Conservation (phyloP, 2,113 vertebrate species). For the Lepidothrix coronata region DNA sequence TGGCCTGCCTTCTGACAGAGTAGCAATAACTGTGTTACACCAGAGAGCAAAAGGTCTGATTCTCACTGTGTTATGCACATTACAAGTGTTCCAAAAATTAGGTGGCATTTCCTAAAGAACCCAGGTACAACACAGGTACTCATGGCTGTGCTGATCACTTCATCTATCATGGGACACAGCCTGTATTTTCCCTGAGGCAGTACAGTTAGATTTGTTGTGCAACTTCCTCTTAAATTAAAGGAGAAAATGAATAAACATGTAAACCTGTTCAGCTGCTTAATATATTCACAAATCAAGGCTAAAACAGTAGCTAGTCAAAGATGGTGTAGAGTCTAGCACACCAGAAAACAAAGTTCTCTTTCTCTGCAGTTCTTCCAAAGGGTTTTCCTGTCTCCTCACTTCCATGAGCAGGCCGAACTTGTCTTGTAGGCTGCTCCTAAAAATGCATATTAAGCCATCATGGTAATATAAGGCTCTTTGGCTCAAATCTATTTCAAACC, state of each 20-base stretch:
- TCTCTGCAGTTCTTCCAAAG: not conserved
- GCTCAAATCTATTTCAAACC: not conserved
- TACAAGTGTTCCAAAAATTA: not conserved
- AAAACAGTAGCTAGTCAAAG: not conserved
- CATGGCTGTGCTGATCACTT: not conserved
- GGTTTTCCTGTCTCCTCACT: not conserved
- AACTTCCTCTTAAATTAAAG: not conserved
- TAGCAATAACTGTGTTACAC: not conserved
- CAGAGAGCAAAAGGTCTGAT: not conserved
- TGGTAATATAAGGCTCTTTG: not conserved
- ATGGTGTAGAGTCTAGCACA: not conserved
- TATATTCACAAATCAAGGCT: not conserved
- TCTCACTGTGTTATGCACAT: not conserved
- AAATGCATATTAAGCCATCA: not conserved
- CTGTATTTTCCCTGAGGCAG: not conserved
- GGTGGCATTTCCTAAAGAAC: not conserved
- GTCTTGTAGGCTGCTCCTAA: not conserved
- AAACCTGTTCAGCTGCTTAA: conserved; percentile 2
- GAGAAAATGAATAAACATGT: conserved; percentile 13
- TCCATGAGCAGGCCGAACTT: not conserved
- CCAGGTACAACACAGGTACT: not conserved
- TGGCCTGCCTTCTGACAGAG: not conserved
- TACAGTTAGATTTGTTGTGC: not conserved
- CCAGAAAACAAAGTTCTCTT: not conserved
- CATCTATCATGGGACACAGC: not conserved